Percentiles rank a stretch among this genome's conserved stretches.
Evolutionary conservation across 2,888 invertebrate genomes (phyloP).

Genomic region (Brachyopa scutellaris): DNA sequence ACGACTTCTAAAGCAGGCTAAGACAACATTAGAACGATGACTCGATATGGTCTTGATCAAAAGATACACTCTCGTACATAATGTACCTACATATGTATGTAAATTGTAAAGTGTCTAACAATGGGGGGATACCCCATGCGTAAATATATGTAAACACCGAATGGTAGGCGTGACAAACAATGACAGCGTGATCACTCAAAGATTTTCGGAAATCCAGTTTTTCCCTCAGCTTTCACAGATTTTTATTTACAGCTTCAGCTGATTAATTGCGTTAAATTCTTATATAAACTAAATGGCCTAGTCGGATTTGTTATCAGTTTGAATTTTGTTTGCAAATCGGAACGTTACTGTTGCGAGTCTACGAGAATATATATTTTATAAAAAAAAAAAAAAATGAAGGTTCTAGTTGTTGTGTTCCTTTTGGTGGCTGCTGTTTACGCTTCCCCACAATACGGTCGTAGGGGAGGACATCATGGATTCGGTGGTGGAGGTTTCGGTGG

Average conservation of each 20-base stretch:
- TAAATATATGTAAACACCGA: slow-evolving; percentile 15
- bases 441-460: slow-evolving; percentile 43
- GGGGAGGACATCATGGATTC: not conserved
- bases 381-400: too few relatives aligned
- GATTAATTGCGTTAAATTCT: slow-evolving; percentile 30
- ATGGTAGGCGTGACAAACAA: slow-evolving; percentile 9
- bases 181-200: slow-evolving; percentile 16
- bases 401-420: slow-evolving; percentile 46
- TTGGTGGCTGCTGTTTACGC: slow-evolving; percentile 39
- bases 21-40: slow-evolving; percentile 3
- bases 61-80: too few relatives aligned
- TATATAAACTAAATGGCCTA: slow-evolving; percentile 45
- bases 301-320: slow-evolving; percentile 40
- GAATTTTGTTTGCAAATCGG: slow-evolving; percentile 23
- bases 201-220: slow-evolving; percentile 39
- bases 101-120: not conserved
- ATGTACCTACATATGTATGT: not conserved
- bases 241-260: slow-evolving; percentile 5
- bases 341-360: slow-evolving; percentile 16
- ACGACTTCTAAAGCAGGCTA: not conserved
- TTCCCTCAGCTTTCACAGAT: slow-evolving; percentile 27
- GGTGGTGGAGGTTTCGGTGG: slow-evolving; percentile 12
- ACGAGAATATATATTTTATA: not conserved
- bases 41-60: not conserved
- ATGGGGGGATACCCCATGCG: slow-evolving; percentile 44